Conservation (phyloP, 2,113 vertebrate species). For the Tinamus guttatus region DNA sequence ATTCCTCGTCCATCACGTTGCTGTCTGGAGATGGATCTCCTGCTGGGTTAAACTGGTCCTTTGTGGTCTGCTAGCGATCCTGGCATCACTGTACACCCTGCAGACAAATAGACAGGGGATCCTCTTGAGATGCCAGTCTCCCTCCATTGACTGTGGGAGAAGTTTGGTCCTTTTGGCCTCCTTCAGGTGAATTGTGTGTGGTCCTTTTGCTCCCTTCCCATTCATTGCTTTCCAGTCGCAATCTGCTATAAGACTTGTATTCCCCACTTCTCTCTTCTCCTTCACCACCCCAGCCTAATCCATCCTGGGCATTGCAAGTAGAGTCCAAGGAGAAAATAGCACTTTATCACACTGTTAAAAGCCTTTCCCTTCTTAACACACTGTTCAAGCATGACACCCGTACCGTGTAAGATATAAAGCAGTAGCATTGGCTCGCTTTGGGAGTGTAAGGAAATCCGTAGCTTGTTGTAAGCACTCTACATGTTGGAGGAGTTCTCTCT, state of each 20-base stretch:
- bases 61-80: not conserved
- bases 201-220: not conserved
- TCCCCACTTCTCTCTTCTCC: too few relatives aligned
- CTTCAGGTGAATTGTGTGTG: not conserved
- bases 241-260: too few relatives aligned
- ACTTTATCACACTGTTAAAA: not conserved
- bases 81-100: accelerated
- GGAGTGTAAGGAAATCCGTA: not conserved
- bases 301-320: not conserved
- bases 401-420: too few relatives aligned
- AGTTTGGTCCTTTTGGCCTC: not conserved
- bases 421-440: not conserved
- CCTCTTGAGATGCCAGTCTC: too few relatives aligned
- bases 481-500: not conserved
- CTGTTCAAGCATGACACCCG: too few relatives aligned
- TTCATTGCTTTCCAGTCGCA: not conserved
- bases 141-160: too few relatives aligned
- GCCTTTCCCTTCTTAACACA: not conserved
- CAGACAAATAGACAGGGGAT: too few relatives aligned
- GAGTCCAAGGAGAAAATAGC: not conserved
- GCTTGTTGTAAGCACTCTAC: not conserved
- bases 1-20: accelerated
- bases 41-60: not conserved
- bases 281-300: not conserved
- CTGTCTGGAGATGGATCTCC: not conserved